Base-by-base conservation (phyloP, 2,113 vertebrate genomes). In the Semnornis frantzii region DNA sequence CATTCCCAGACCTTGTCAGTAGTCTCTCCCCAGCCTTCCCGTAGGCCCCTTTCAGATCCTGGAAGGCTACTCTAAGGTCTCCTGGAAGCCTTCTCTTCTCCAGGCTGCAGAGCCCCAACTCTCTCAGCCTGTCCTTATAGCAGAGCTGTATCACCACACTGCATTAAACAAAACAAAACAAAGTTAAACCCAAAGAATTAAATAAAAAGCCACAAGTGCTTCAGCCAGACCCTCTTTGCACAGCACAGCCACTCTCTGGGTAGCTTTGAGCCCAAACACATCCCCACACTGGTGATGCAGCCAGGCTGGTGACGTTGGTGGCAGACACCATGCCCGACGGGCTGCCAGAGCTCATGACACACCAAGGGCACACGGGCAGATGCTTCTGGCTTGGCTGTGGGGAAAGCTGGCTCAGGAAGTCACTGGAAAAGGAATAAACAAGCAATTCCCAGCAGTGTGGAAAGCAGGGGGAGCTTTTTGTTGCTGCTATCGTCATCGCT, bases 381-480 rank as follows among this genome's bases (percentile, higher is more conserved):
- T 72, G 52, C 57, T 95, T 96, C 74, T 89, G 76, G 90, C 72
- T 92, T 60, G 28, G 77, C 96, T 87, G 33, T 27, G 71, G 77
- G 84, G 87, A 92, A 94, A 95, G 73, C 83, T 81, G 94, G 54
- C 64, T 90, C 75, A 14, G 68, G 86, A 96, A 96, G 72, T 90
- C 96, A 93, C 85, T 75, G 92, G 85, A 93, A 93, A 92, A 52
- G 75, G 62, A 76, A 74, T 1, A 90, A 94, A 86, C 54, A 95
- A 91, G 75, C 78, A 95, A 95, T 81, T 91, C 95, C 95, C 69
- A 73, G n/a, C 64, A 80, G 20, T 72, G 73, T 44, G 94, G 77
- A 91, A 93, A 89, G 91, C 75, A 72, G 70, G 27, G 76, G 83
- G n/a, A 71, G 91, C 30, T 86, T 76, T 60, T 90, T 55, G 75